Conservation (phyloP, 2,888 invertebrate species). For the Fragum sueziense region DNA sequence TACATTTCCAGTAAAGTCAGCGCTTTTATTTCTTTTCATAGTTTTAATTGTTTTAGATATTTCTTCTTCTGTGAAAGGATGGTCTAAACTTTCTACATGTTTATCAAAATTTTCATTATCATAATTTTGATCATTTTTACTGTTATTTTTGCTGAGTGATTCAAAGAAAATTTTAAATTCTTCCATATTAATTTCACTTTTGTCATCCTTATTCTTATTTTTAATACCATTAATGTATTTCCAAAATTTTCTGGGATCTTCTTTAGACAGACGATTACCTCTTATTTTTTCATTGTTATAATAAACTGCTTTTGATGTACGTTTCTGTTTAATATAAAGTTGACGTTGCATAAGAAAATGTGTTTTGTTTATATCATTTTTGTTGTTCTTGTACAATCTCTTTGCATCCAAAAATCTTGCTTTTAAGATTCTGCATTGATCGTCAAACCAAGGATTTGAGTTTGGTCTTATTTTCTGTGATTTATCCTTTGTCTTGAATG, state of each 20-base stretch:
- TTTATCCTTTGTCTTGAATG: background rate
- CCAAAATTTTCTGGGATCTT: conserved; percentile 19
- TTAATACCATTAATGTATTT: conserved; percentile 26
- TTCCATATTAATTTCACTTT: too few species aligned
- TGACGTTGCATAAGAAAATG: conserved; percentile 6
- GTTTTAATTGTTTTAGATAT: conserved; percentile 18
- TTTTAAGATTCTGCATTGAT: conserved; percentile 12
- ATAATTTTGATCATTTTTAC: conserved; percentile 1
- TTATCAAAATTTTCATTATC: background rate
- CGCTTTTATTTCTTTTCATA: conserved; percentile 28
- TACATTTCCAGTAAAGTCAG: conserved; percentile 23
- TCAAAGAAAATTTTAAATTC: too few species aligned
- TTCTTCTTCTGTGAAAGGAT: conserved; percentile 15
- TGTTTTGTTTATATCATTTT: conserved; percentile 1
- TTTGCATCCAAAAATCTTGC: background rate
- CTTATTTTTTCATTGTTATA: conserved; percentile 4
- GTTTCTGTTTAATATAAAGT: conserved; percentile 1
- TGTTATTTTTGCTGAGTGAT: background rate
- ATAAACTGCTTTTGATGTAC: conserved; percentile 17
- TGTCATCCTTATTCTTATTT: too few species aligned
- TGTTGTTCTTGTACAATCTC: background rate
- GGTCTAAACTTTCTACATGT: conserved; percentile 20
- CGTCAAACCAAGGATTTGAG: conserved; percentile 15
- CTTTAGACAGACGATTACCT: background rate
- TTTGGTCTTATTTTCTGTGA: background rate